A percentile compares a stretch with the other conserved stretches of the same genome.
These are phyloP conservation scores for Caenorhabditis virilis DNA, from an alignment of 2,888 invertebrate species.

Conservation along the genomic window DNA sequence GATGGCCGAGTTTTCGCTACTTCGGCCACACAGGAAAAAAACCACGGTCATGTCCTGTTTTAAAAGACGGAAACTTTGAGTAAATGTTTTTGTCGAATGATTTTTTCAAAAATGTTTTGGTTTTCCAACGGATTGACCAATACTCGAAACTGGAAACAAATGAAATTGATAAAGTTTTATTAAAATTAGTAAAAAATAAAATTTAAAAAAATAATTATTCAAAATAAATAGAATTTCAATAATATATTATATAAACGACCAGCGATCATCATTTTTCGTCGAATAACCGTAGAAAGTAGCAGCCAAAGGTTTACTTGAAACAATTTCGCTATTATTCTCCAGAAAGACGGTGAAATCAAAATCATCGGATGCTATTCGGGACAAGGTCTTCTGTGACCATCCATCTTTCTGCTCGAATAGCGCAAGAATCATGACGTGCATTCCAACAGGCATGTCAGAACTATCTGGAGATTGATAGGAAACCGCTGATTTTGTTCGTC, in stretches of 20 bases:
- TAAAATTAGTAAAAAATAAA: neutral
- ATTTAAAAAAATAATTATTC: no score
- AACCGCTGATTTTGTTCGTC: constrained; percentile 29
- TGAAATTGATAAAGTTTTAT: neutral
- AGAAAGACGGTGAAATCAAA: constrained; percentile 32
- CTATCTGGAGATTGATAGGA: constrained; percentile 25
- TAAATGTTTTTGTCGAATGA: no score
- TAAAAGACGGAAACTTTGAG: no score
- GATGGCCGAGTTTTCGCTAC: no score
- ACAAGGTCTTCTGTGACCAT: constrained; percentile 35
- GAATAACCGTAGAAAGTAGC: constrained; percentile 40
- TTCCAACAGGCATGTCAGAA: constrained; percentile 27
- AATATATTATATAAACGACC: constrained; percentile 4
- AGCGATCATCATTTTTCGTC: constrained; percentile 25
- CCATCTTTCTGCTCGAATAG: constrained; percentile 38
- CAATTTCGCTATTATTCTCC: constrained; percentile 14
- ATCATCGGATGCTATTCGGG: constrained; percentile 28
- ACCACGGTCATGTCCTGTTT: no score
- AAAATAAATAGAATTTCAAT: neutral
- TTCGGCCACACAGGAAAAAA: no score
- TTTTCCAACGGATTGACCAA: no score
- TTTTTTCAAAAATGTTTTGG: no score
- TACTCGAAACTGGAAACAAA: no score
- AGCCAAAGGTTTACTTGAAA: constrained; percentile 15
- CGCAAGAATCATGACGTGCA: constrained; percentile 40